Base-by-base conservation (phyloP, 2,888 invertebrate species). In the Hemithea aestivaria region DNA sequence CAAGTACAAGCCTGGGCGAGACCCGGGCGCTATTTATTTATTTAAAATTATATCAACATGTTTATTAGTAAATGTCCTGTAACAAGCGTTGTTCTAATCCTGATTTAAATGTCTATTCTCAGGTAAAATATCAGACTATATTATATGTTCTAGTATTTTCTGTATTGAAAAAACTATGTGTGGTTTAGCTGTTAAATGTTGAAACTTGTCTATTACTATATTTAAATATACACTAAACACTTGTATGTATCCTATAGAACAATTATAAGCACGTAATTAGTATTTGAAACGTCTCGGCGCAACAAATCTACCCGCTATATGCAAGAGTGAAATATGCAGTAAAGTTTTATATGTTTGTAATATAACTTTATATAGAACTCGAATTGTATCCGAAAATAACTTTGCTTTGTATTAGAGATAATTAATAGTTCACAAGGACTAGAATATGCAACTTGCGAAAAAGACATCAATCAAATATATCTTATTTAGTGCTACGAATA, bases 271-370 rank as follows among this genome's bases (percentile, higher is more conserved):
- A 40, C 34, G 23, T 38, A 20, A 10, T 20, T 16, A 16, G 16
- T 16, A 16, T 16, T 16, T 16, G 16, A 16, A 16, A 16, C 16
- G 5, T 16, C 16, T 27, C 25, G 16, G 5, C 5, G 16, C 16
- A 16, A 16, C 16, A 16, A 16, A 16, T 16, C 16, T 16, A 16
- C 5, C 34, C n/a, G 10, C 20, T 16, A 16, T 16, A 16, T 16
- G 16, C 16, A 16, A 16, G 5, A 16, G 16, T n/a, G n/a, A n/a
- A n/a, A n/a, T 16, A 16, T 16, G 16, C 16, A 16, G 20, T 26
- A 37, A 38, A 21, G 20, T 51, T 45, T 51, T 48, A 22, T 46
- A 48, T 46, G 41, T 48, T 42, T 48, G 45, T 44, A 48, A 30
- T 24, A 33, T 35, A 37, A n/a, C 20, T 26, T n/a, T 30, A 27